These are phyloP conservation scores for Lerista edwardsae DNA, from an alignment of 2,797 vertebrate genomes.

Conservation along the genomic window DNA sequence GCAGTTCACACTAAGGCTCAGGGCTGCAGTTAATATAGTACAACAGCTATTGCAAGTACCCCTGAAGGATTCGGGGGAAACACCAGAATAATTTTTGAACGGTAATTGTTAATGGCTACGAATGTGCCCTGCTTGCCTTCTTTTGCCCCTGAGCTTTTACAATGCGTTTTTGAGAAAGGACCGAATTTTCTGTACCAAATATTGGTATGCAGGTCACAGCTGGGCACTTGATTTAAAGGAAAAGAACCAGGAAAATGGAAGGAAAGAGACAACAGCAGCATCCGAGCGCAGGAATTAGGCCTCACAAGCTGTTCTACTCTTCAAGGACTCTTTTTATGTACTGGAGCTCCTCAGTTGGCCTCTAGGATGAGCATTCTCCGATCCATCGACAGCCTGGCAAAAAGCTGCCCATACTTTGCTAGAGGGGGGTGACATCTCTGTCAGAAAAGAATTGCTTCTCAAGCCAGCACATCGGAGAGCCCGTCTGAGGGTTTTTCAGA, in stretches of 20 bases:
- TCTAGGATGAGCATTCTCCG: slow-evolving; percentile 51
- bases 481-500: slow-evolving; percentile 24
- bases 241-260: slow-evolving; percentile 37
- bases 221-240: slow-evolving; percentile 56
- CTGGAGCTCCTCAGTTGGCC: slow-evolving; percentile 25
- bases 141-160: not conserved
- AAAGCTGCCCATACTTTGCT: slow-evolving; percentile 38
- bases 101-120: slow-evolving; percentile 31
- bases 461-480: slow-evolving; percentile 35
- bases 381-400: slow-evolving; percentile 47
- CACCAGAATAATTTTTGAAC: slow-evolving; percentile 55
- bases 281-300: slow-evolving; percentile 39
- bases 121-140: no score
- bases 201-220: slow-evolving; percentile 41
- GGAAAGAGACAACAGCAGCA: not conserved
- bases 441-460: slow-evolving; percentile 9
- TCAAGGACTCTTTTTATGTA: slow-evolving; percentile 18
- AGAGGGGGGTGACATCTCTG: slow-evolving; percentile 7
- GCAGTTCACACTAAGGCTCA: slow-evolving; percentile 37
- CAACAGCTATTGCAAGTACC: slow-evolving; percentile 47
- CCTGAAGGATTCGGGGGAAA: slow-evolving; percentile 28
- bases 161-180: not conserved
- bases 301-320: slow-evolving; percentile 36
- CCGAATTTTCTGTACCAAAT: slow-evolving; percentile 39
- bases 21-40: slow-evolving; percentile 37